These are phyloP conservation scores for Heteronetta atricapilla DNA, from an alignment of 2,113 vertebrate genomes.

Conservation along the genomic window DNA sequence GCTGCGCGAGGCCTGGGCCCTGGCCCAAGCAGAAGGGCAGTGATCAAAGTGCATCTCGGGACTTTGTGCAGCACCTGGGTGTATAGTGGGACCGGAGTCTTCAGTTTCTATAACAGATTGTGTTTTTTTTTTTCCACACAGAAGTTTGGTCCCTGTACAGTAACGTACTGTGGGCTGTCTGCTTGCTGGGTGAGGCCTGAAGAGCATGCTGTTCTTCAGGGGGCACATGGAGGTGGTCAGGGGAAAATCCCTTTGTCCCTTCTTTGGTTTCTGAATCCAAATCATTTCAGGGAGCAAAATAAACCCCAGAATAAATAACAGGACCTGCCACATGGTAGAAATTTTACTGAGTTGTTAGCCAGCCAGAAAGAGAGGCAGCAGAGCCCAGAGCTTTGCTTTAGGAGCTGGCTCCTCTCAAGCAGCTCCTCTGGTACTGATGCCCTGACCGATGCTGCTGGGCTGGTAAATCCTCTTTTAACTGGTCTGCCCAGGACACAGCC, in stretches of 20 bases:
- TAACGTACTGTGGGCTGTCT: neutral
- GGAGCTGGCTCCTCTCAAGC: neutral
- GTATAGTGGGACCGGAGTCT: neutral
- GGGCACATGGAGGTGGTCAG: neutral
- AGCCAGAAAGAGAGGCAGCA: neutral
- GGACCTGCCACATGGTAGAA: neutral
- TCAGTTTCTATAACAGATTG: neutral
- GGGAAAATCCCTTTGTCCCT: neutral
- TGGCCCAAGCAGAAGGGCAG: rapidly evolving
- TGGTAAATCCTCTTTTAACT: neutral
- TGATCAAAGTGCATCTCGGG: neutral
- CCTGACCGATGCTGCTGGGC: neutral
- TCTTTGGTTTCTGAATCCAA: neutral
- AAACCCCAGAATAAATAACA: neutral
- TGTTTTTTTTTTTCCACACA: neutral
- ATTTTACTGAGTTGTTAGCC: neutral
- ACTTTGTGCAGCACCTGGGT: neutral
- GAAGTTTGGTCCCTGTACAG: neutral
- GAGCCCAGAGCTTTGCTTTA: neutral
- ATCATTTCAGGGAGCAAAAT: neutral
- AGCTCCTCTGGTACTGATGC: neutral
- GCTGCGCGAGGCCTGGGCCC: neutral
- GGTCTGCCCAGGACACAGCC: rapidly evolving
- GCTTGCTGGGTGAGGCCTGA: neutral
- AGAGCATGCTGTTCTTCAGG: neutral